phyloP scores from a whole-genome alignment of 2,113 vertebrate genomes.

The Xerus inauris region DNA sequence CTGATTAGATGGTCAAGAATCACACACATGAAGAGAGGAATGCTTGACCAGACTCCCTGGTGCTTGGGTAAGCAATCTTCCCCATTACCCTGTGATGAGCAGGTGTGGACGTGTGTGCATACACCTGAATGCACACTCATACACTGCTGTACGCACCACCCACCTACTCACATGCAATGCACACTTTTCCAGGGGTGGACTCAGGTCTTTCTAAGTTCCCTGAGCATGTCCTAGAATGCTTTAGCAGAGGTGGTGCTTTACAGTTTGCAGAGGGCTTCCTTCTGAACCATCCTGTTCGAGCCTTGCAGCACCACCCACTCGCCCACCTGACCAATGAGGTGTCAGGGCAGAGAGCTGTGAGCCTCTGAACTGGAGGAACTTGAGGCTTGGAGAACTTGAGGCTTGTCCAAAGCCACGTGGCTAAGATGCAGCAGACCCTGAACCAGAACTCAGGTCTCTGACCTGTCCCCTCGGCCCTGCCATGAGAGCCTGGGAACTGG shows the following conservation, averaged over 20 bases:
- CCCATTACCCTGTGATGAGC: background rate
- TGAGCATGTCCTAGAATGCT: fast-evolving
- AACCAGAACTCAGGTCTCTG: background rate
- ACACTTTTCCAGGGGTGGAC: too few species aligned
- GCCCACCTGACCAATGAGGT: too few species aligned
- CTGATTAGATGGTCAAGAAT: background rate
- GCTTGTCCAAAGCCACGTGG: background rate
- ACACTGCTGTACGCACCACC: background rate
- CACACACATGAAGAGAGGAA: background rate
- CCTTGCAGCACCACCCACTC: fast-evolving
- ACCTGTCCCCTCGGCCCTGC: background rate
- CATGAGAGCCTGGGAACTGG: background rate
- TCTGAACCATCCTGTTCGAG: fast-evolving
- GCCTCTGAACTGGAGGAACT: too few species aligned
- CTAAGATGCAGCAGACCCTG: background rate
- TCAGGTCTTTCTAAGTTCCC: background rate
- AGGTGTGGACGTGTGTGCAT: fast-evolving
- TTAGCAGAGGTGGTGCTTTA: background rate
- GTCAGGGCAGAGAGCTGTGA: background rate
- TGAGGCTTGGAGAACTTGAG: background rate
- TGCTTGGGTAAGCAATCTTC: background rate
- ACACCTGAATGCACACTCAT: background rate
- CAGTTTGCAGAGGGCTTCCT: background rate
- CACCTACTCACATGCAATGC: background rate
- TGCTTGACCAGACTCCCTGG: too few species aligned